Evolutionary conservation across 2,113 vertebrate genomes (phyloP).

Genomic region (Heptranchias perlo): DNA sequence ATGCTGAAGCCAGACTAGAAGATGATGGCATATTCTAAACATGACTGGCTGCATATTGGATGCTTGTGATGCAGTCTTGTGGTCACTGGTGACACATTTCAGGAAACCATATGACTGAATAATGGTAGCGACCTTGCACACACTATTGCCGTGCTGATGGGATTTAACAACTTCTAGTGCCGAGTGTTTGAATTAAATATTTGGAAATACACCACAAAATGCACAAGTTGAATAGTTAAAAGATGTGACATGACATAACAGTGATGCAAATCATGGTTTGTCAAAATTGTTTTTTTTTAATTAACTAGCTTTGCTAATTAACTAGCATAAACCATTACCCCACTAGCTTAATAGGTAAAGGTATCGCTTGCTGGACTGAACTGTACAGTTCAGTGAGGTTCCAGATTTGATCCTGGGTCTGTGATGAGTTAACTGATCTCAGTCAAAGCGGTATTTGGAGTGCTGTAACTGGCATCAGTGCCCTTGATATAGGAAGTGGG

Average conservation of each 20-base stretch:
- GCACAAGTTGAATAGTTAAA: background rate
- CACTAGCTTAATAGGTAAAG: background rate
- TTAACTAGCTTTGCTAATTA: too few relatives aligned
- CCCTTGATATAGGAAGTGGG: background rate
- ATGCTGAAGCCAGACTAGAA: background rate
- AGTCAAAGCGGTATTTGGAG: background rate
- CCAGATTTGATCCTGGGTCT: background rate
- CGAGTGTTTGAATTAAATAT: background rate
- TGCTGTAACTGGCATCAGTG: background rate
- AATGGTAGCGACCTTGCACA: background rate
- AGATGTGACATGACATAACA: background rate
- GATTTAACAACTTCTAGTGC: background rate
- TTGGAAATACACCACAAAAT: too few relatives aligned
- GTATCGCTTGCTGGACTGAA: background rate
- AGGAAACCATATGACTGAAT: background rate
- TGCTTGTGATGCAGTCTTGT: background rate
- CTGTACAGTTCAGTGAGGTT: background rate
- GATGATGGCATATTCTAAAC: background rate
- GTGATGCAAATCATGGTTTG: too few relatives aligned
- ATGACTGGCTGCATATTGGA: background rate
- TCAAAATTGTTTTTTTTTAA: too few relatives aligned
- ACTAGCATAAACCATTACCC: too few relatives aligned
- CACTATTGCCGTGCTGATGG: background rate
- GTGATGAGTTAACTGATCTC: background rate
- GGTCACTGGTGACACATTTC: background rate